Evolutionary conservation across 2,797 vertebrate species (phyloP), one percentile per base, ranked within the genome.

Genomic region (Microchirus variegatus): DNA sequence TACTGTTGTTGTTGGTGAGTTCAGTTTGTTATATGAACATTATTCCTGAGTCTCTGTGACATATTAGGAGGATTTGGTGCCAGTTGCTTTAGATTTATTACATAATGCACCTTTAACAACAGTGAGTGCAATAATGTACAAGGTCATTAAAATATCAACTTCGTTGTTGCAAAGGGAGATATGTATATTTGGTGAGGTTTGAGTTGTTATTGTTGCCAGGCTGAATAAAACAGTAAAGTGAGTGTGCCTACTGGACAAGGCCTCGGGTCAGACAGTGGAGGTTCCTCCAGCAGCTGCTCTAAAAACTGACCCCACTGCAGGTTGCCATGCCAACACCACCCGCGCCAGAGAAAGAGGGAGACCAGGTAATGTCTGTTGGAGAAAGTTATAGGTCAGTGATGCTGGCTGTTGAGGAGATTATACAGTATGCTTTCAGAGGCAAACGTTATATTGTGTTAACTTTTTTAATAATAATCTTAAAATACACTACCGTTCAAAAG

Each of bases 251-350:
- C 67, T 67, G 14, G 86, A 85, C 4, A 70, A 90, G 53, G 74
- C 79, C 26, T 48, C 59, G 0, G 87, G 53, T 17, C 79, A 18
- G 11, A 81, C 78, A 2, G 16, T 18, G 0, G 78, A 78, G 8
- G 35, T 42, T 46, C 61, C 73, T 45, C 51, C 66, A 10, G 63
- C 19, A 4, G 40, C 14, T n/a, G 19, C 64, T 3, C 36, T 19
- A 22, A 93, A 95, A 73, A 83, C n/a, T 80, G 80, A 95, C 93
- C 2, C 94, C 93, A 65, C 72, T 65, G 3, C 65, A 48, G 0
- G 43, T 58, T 9, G 67, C 78, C 43, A 67, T 90, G 84, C 70
- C 81, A 42, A 31, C 81, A 6, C 64, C 75, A 17, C 51, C 73
- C 26, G 36, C 7, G 45, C 62, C 68, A 35, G 71, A 19, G 51